Evolutionary conservation across 1,140 invertebrate species (phyloP).

Genomic region (Saccostrea cuccullata): DNA sequence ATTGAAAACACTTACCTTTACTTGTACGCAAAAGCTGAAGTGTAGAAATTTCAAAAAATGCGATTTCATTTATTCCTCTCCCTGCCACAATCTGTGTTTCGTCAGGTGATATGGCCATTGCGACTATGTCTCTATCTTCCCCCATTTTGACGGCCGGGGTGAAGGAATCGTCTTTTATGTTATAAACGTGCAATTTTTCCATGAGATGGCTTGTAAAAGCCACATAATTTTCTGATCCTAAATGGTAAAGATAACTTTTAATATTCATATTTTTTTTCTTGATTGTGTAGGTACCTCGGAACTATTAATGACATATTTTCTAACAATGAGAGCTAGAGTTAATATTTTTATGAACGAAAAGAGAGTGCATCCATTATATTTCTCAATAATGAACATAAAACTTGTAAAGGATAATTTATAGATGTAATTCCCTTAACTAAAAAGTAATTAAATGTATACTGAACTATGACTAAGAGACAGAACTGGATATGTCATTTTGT

Average conservation of each 20-base stretch:
- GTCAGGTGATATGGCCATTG: background rate
- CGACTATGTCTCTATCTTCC: background rate
- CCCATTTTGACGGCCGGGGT: background rate
- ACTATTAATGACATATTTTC: too few relatives aligned
- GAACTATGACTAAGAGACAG: too few relatives aligned
- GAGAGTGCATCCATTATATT: too few relatives aligned
- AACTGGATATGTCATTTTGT: too few relatives aligned
- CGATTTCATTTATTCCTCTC: background rate
- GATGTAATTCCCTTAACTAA: too few relatives aligned
- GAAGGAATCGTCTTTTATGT: background rate
- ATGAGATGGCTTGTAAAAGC: background rate
- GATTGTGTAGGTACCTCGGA: too few relatives aligned
- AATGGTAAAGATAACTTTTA: background rate
- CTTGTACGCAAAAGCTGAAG: background rate
- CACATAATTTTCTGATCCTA: background rate
- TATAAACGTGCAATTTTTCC: background rate
- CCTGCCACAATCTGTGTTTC: background rate
- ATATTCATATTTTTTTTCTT: too few relatives aligned
- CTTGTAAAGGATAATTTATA: too few relatives aligned
- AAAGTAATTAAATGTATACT: too few relatives aligned
- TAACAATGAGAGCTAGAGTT: too few relatives aligned
- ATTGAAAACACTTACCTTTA: background rate
- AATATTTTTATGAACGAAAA: too few relatives aligned
- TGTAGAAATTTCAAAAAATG: background rate
- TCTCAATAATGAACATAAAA: too few relatives aligned